Conservation (phyloP, 2,797 vertebrate genomes). For the Columba guinea region DNA sequence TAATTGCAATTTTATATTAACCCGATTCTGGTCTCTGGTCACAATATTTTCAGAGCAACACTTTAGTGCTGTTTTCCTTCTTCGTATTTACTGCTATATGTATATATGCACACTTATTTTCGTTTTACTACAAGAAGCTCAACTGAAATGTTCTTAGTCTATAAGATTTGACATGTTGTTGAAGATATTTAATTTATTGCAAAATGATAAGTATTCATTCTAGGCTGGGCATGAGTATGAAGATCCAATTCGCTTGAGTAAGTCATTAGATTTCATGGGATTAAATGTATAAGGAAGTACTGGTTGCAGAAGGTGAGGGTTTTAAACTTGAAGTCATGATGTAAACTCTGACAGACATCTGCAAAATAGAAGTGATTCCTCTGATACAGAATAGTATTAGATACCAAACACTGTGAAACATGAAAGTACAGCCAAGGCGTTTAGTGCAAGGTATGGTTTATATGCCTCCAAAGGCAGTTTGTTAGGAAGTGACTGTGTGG, state of each 20-base stretch:
- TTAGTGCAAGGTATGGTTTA: neutral
- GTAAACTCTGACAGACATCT: neutral
- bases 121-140: neutral
- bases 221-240: neutral
- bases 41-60: neutral
- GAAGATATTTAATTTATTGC: neutral
- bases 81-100: neutral
- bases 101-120: neutral
- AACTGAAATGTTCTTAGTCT: neutral
- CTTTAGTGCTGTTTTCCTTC: neutral
- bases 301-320: neutral
- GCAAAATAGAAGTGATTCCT: neutral
- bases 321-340: neutral
- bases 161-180: neutral
- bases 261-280: neutral
- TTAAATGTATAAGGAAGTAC: neutral
- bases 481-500: neutral
- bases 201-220: neutral
- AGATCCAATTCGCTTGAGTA: neutral
- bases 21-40: neutral
- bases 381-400: neutral
- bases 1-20: neutral
- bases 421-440: neutral
- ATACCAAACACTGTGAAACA: neutral
- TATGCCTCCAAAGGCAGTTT: neutral